Evolutionary conservation across 1,140 invertebrate species (phyloP), one percentile per base, ranked within the genome.

Genomic region (Agrypnia vestita): DNA sequence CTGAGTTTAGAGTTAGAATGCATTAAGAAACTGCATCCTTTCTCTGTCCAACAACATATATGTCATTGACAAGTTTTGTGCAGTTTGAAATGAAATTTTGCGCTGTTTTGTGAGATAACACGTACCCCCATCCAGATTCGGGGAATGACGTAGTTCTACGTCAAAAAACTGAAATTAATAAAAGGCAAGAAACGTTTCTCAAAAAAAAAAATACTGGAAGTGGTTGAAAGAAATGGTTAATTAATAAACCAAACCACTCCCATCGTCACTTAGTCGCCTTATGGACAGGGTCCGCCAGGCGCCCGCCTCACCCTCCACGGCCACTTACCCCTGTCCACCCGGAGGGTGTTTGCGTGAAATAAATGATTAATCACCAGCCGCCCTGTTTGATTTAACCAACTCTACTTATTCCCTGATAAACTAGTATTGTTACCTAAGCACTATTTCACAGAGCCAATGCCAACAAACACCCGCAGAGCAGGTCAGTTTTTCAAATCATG

Each of bases 321-420:
- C 0, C 25, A 49, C 43, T 15, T 67, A 44, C n/a, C 71, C 71
- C 53, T 73, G 53, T 15, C 21, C 21, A 7, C 25, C 25, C 25
- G 49, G 53, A 73, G 19, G 62, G 80, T 81, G 78, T 79, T 77
- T 76, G 79, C 75, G 81, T 59, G 81, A 82, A 82, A 82, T 82
- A 82, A 82, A 82, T 82, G 81, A 82, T 82, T 82, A 82, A 82
- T 82, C 81, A 76, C 78, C 71, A 44, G 53, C 73, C 51, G 69
- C 77, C 79, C 75, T 82, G 81, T 82, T 82, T 82, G 81, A 82
- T 82, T 82, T 82, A 82, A 82, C 81, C 76, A 80, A 82, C 81
- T 78, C 49, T 51, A 76, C 72, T 75, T 73, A 64, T 56, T 72
- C 67, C 25, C 78, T 43, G 59, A 73, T 67, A 62, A 78, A 74